A percentile compares a stretch with the other conserved stretches of the same genome.
phyloP scores from a whole-genome alignment of 23 tunicate species.

The Aplidium turbinatum region DNA sequence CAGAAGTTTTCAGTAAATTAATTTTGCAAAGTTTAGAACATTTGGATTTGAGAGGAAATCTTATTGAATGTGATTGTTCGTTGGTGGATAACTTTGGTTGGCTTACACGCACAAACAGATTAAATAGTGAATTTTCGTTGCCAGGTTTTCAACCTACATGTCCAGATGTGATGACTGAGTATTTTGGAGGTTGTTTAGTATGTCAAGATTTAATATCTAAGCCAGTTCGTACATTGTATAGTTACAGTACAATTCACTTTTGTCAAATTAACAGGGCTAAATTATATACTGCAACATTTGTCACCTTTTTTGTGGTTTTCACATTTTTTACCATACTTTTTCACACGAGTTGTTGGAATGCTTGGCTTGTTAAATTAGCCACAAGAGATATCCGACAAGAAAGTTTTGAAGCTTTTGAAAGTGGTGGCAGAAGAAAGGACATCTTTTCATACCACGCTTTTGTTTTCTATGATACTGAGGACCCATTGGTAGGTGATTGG shows the following conservation, averaged over 20 bases:
- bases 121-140: neutral
- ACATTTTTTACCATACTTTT: too few species aligned
- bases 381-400: neutral
- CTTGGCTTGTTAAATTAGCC: too few species aligned
- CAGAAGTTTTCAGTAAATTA: neutral
- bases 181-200: constrained; percentile 39
- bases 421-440: neutral
- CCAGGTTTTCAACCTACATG: constrained; percentile 45
- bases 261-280: too few species aligned
- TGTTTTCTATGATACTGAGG: constrained; percentile 28
- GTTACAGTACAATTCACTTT: neutral
- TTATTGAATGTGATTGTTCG: constrained; percentile 17
- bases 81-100: constrained; percentile 28
- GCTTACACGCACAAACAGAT: constrained; percentile 2
- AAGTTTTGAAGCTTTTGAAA: neutral
- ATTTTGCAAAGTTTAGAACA: neutral
- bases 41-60: constrained; percentile 42
- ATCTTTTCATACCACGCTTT: constrained; percentile 15
- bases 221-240: neutral
- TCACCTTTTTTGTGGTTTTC: too few species aligned
- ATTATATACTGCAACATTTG: too few species aligned
- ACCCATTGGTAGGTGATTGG: constrained; percentile 32
- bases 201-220: neutral
- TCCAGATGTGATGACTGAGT: constrained; percentile 1
- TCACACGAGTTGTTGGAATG: too few species aligned